Conservation (phyloP, 1,140 invertebrate species). For the Centruroides sculpturatus region DNA sequence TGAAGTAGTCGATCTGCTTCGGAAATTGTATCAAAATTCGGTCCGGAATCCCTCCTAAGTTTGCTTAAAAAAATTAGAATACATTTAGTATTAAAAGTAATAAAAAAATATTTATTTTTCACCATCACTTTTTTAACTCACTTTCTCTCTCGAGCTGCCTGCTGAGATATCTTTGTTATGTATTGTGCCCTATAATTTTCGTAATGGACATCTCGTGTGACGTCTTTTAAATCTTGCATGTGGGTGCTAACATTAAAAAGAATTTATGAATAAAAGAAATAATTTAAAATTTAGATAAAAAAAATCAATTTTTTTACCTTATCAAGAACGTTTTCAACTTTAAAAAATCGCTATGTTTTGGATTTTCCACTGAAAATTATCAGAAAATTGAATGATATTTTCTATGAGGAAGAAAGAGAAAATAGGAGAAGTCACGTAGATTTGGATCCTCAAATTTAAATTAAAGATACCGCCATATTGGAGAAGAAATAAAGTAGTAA, state of each 20-base stretch:
- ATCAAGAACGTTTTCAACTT: conserved; percentile 93
- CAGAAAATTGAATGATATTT: neutral
- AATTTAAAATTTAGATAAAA: too few relatives aligned
- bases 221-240: conserved; percentile 90
- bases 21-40: conserved; percentile 55
- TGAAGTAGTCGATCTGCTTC: conserved; percentile 71
- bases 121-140: conserved; percentile 32
- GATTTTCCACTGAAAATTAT: conserved; percentile 69
- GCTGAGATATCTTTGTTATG: conserved; percentile 51
- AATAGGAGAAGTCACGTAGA: too few relatives aligned
- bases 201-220: conserved; percentile 88
- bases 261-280: neutral
- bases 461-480: too few relatives aligned
- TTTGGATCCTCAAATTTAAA: too few relatives aligned
- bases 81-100: neutral
- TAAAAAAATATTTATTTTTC: too few relatives aligned
- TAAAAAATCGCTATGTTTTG: conserved; percentile 93
- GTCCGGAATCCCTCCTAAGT: conserved; percentile 65
- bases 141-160: conserved; percentile 62
- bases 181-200: conserved; percentile 82
- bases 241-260: conserved; percentile 49
- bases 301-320: conserved; percentile 25
- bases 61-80: conserved; percentile 41
- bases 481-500: too few relatives aligned
- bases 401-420: too few relatives aligned